Conservation (phyloP, 2,113 vertebrate species). For the Macaca mulatta region DNA sequence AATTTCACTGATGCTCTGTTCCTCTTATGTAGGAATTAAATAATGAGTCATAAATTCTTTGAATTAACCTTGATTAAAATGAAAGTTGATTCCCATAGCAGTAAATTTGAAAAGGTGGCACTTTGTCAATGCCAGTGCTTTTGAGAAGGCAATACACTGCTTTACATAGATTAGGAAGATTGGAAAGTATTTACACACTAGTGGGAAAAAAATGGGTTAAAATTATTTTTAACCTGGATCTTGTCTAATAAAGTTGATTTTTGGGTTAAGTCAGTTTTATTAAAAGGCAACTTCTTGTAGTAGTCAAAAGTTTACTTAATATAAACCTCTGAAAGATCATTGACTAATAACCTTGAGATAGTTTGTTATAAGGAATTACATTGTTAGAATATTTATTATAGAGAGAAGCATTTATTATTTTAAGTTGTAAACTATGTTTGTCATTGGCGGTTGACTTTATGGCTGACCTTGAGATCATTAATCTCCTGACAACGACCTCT, state of each 20-base stretch:
- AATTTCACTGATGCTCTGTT: background rate
- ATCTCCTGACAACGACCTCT: background rate
- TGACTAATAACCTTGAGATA: background rate
- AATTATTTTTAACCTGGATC: background rate
- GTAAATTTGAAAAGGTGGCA: background rate
- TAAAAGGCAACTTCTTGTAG: background rate
- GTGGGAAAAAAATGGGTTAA: background rate
- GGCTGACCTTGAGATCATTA: background rate
- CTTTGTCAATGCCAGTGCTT: background rate
- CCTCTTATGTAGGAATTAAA: background rate
- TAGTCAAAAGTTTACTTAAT: background rate
- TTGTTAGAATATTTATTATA: background rate
- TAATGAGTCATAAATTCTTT: background rate
- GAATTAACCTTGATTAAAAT: conserved; percentile 8
- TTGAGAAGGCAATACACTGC: background rate
- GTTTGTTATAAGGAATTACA: background rate
- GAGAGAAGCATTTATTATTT: background rate
- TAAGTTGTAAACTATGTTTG: background rate
- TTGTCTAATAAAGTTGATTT: background rate
- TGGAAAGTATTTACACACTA: background rate
- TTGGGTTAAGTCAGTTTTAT: background rate
- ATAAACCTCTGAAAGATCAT: background rate
- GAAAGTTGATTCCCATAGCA: background rate
- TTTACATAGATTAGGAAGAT: background rate
- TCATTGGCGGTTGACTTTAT: background rate